Evolutionary conservation across 2,797 vertebrate genomes (phyloP).

Genomic region (Pygocentrus nattereri): DNA sequence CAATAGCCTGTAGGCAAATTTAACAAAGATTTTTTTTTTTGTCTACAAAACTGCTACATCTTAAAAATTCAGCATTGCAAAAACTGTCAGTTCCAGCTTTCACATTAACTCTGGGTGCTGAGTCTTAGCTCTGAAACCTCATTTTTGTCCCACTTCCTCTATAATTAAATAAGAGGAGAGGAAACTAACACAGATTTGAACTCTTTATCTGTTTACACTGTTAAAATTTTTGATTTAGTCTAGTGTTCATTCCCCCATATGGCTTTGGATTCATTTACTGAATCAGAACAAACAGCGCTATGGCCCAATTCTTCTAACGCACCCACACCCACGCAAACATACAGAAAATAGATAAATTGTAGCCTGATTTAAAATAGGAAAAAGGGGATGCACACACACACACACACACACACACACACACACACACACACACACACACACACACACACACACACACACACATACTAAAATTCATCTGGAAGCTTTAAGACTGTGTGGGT

Average conservation of each 20-base stretch:
- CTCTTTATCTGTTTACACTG: constrained; percentile 34
- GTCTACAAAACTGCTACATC: too few relatives aligned
- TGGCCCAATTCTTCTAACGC: constrained; percentile 58
- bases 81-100: not conserved
- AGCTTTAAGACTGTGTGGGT: constrained; percentile 78
- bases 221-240: constrained; percentile 34
- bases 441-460: constrained; percentile 38
- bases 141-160: not conserved
- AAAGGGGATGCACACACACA: constrained; percentile 29
- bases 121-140: not conserved
- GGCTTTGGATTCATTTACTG: constrained; percentile 39
- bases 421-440: not conserved
- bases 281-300: constrained; percentile 37
- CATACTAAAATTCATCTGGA: constrained; percentile 66
- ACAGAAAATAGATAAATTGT: constrained; percentile 54
- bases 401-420: constrained; percentile 2
- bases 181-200: constrained; percentile 27
- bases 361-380: constrained; percentile 42
- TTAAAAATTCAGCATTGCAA: too few relatives aligned
- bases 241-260: constrained; percentile 35
- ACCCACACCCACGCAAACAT: constrained; percentile 51
- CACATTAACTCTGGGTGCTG: not conserved
- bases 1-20: too few relatives aligned
- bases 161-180: constrained; percentile 29
- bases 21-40: too few relatives aligned